Evolutionary conservation across 2,888 invertebrate species (phyloP).

Genomic region (Cryptophagus acutangulus): DNA sequence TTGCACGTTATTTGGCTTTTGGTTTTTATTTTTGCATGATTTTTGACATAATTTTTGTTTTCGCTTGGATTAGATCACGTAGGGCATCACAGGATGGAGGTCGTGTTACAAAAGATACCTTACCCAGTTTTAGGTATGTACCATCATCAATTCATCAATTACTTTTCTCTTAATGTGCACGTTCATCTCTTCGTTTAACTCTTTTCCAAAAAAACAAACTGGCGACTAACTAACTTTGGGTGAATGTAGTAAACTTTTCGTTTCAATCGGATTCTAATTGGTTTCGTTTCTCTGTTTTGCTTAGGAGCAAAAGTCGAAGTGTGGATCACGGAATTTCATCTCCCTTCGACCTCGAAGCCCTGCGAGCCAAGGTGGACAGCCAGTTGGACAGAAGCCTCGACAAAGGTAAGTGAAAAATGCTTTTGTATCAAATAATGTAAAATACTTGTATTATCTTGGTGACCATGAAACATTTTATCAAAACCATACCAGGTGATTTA

Average conservation of each 20-base stretch:
- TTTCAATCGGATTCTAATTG: background rate
- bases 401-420: conserved; percentile 56
- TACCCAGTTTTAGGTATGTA: conserved; percentile 43
- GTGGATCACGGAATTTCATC: conserved; percentile 85
- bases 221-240: too few species aligned
- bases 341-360: conserved; percentile 79
- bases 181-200: background rate
- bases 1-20: conserved; percentile 18
- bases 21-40: conserved; percentile 22
- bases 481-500: conserved; percentile 1
- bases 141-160: conserved; percentile 1
- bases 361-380: conserved; percentile 81
- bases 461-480: background rate
- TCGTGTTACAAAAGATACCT: conserved; percentile 49
- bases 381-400: conserved; percentile 72
- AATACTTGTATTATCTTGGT: background rate
- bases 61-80: conserved; percentile 65
- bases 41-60: conserved; percentile 14
- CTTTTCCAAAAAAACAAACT: too few species aligned
- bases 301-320: conserved; percentile 85
- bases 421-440: conserved; percentile 7
- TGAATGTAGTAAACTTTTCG: too few species aligned
- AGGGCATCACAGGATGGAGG: conserved; percentile 78
- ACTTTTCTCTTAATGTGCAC: background rate
- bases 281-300: conserved; percentile 11